Base-by-base conservation (phyloP, 2,888 invertebrate genomes). In the Nephrocerus scutellatus region DNA sequence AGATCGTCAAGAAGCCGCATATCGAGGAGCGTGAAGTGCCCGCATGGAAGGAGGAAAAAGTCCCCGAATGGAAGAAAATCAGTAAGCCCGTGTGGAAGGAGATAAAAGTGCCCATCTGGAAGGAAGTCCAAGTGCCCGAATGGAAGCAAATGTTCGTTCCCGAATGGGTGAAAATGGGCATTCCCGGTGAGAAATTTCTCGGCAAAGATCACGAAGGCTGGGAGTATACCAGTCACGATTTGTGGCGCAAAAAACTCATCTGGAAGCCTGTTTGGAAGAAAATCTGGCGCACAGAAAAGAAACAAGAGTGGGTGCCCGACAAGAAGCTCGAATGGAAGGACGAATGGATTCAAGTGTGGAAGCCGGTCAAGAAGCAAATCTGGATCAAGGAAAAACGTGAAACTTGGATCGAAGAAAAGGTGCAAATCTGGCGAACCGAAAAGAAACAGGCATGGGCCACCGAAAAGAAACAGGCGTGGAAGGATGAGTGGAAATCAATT, bases 211-310 rank as follows among this genome's bases (percentile, higher is more conserved):
- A 82, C 43, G 79, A 85, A 38, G 87, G 86, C 9, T 84, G 82
- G 79, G 82, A 87, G 61, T 85, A 85, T 58, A 85, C 84, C 22
- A 84, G 85, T 28, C 87, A 87, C 57, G 87, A 86, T 63, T 70
- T 87, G 20, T 86, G 87, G 86, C 84, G 85, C 60, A 87, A 87
- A 67, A 86, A 84, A 60, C 70, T 87, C 10, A 43, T 67, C 54
- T 77, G 77, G 77, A 76, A 76, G 55, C 75, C 74, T 47, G 76
- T 66, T 6, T 68, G 84, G 85, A 80, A 85, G 60, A 83, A 86
- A 60, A 74, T 84, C 22, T 87, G 85, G 86, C 78, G 79, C 51
- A 80, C 82, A 3, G 82, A 81, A 26, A 84, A 87, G 65, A 84
- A 83, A 60, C 73, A 80, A 48, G 76, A 82, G 59, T 83, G 82